Evolutionary conservation across 1,140 invertebrate genomes (phyloP), one percentile per base, ranked within the genome.

Genomic region (Macrostomum lignano): DNA sequence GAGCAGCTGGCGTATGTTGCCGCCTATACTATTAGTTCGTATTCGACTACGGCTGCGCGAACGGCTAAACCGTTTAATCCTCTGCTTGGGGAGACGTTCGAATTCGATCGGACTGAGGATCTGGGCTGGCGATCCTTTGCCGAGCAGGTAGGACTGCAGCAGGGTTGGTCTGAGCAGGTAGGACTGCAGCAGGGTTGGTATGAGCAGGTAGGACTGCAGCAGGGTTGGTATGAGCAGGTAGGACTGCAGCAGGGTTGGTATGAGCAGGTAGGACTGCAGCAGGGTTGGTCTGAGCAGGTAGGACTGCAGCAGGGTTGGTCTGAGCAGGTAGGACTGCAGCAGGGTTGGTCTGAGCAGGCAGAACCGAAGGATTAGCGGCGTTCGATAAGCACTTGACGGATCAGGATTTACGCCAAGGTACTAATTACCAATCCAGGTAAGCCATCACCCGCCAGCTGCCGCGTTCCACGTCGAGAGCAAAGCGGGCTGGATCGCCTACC

Each of bases 371-470:
- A n/a, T n/a, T n/a, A n/a, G n/a, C n/a, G n/a, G n/a, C n/a, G n/a
- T n/a, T n/a, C n/a, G n/a, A n/a, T n/a, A n/a, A n/a, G n/a, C n/a
- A n/a, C n/a, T n/a, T n/a, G n/a, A n/a, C n/a, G n/a, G n/a, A n/a
- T n/a, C n/a, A n/a, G n/a, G n/a, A n/a, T n/a, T n/a, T n/a, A n/a
- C n/a, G n/a, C n/a, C n/a, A n/a, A n/a, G 2, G 15, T 19, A 14
- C 7, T 15, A 14, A 15, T 31, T 21, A 7, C 32, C 11, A 4
- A 26, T 39, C 11, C 39, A 69, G 65, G 86, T 94, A 1, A 84
- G 77, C 2, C 88, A 96, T 65, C 86, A 96, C 63, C 86, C 88
- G 3, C 88, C 86, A 7, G 81, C 86, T 64, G 68, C 81, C 31
- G 84, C 84, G 3, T 74, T 86, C 47, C 71, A 74, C 58, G 79